phyloP scores from a whole-genome alignment of 2,888 invertebrate species.

The Exocentrus adspersus region DNA sequence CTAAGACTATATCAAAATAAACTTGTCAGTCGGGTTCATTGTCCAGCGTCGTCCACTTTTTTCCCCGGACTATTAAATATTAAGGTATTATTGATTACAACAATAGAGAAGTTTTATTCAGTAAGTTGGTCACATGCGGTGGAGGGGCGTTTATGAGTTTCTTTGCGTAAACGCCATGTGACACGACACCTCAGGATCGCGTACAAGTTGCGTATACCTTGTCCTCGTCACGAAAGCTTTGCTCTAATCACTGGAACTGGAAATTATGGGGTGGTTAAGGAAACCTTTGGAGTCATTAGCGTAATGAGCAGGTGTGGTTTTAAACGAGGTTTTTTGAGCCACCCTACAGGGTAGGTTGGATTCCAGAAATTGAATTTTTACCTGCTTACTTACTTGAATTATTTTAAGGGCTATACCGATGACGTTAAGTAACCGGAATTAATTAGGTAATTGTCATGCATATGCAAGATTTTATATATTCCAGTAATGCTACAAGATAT shows the following conservation, averaged over 20 bases:
- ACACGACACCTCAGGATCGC: not conserved
- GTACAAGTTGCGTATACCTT: not conserved
- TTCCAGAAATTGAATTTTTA: too few species aligned
- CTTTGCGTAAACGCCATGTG: not conserved
- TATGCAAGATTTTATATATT: too few species aligned
- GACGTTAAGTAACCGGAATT: too few species aligned
- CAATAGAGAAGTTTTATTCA: conserved; percentile 25
- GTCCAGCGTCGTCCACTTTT: not conserved
- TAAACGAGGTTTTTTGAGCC: too few species aligned
- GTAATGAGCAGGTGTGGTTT: not conserved
- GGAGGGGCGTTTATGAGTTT: not conserved
- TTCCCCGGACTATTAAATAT: conserved; percentile 8
- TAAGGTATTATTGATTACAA: conserved; percentile 21
- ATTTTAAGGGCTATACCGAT: too few species aligned
- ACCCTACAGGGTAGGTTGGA: too few species aligned
- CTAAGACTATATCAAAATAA: too few species aligned
- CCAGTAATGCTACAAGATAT: too few species aligned
- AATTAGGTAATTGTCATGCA: too few species aligned
- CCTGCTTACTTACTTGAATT: too few species aligned
- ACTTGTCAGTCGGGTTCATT: not conserved
- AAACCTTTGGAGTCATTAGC: not conserved
- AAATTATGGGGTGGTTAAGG: not conserved
- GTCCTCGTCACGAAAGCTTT: not conserved
- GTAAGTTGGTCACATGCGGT: not conserved
- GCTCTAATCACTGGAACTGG: not conserved